Base-by-base conservation (phyloP, 2,113 vertebrate genomes). In the Triplophysa tibetana region DNA sequence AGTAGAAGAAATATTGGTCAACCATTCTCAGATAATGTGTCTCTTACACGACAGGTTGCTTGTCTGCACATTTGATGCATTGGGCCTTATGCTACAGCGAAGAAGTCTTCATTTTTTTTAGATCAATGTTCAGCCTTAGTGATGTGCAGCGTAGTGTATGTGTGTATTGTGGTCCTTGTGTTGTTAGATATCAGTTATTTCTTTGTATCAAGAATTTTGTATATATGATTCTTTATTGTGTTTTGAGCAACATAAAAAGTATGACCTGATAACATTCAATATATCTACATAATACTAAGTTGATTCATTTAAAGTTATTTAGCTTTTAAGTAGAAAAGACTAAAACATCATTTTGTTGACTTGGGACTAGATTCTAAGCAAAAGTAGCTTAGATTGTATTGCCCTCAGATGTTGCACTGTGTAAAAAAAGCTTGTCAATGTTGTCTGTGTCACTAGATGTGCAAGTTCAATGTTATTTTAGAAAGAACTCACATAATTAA, bases 391-490 rank as follows among this genome's bases (percentile, higher is more conserved):
- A 54, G 69, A 77, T 45, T n/a, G 24, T 62, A 64, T 16, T 68
- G 78, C 80, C 83, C 80, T 84, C 70, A 17, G 23, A 61, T 65
- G 61, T 76, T 84, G 83, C 83, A 84, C 83, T 84, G 72, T 69
- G 52, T 74, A 69, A 61, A 69, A 78, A 43, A 45, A 5, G 68
- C 33, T 67, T 68, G 38, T 75, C 45, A 77, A 66, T 62, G 50
- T 76, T 29, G 56, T 29, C 50, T 64, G 58, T 29, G 75, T 66
- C 48, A 24, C n/a, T 43, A 67, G 21, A 16, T 60, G 48, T 77
- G 67, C n/a, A 64, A 29, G 64, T 76, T 65, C 21, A 5, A 48
- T 66, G 48, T 54, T 82, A 45, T 80, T 69, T 69, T 75, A 56
- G 50, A 77, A 62, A 58, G 54, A n/a, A 70, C 68, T 79, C n/a